phyloP scores from a whole-genome alignment of 2,113 vertebrate genomes.

The Hepsetus odoe region DNA sequence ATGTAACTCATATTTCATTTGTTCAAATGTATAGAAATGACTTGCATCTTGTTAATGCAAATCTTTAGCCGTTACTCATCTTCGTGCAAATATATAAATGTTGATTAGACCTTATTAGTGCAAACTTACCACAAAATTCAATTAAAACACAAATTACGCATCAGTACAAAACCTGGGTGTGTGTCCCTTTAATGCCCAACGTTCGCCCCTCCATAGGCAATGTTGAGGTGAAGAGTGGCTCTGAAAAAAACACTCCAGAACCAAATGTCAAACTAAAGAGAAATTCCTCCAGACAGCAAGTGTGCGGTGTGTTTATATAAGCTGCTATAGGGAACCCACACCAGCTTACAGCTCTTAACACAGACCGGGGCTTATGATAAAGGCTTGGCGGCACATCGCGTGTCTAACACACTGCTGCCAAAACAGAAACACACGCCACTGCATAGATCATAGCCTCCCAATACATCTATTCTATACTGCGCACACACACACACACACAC shows the following conservation, averaged over 20 bases:
- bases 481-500: slow-evolving; percentile 9
- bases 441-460: neutral
- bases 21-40: neutral
- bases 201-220: no score
- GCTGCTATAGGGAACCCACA: neutral
- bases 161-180: no score
- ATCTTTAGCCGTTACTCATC: neutral
- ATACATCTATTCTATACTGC: neutral
- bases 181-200: no score
- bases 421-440: neutral
- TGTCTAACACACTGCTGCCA: neutral
- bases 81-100: no score
- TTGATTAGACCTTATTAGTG: neutral
- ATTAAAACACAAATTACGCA: no score
- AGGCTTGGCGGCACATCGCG: neutral
- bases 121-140: no score
- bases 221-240: no score
- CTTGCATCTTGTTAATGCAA: neutral
- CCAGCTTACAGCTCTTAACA: neutral
- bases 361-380: neutral
- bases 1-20: neutral
- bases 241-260: neutral
- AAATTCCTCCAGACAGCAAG: neutral
- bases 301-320: neutral
- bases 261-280: no score